Conservation (phyloP, 2,113 vertebrate genomes). For the Jacana jacana region DNA sequence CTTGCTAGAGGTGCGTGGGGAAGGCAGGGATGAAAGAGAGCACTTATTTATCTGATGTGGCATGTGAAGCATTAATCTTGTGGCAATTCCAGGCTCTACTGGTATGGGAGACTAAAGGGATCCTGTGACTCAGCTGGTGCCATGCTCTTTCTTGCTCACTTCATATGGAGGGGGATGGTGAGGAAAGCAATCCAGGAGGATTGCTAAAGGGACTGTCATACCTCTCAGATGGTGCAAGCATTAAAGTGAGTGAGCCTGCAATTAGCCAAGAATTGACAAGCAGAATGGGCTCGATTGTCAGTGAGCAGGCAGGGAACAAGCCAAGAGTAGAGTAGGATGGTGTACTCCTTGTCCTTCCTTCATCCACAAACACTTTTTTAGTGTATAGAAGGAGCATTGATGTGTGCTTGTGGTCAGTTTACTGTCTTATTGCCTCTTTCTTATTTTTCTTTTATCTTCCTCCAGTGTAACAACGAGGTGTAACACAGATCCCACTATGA, state of each 20-base stretch:
- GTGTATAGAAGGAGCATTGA: background rate
- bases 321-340: background rate
- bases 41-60: background rate
- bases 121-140: constrained; percentile 28
- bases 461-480: background rate
- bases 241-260: background rate
- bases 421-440: background rate
- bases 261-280: background rate
- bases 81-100: background rate
- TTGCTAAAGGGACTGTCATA: background rate
- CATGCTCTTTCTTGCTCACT: background rate
- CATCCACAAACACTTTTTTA: background rate
- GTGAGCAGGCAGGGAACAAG: background rate
- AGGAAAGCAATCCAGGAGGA: background rate
- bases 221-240: background rate
- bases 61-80: background rate
- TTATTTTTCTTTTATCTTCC: background rate
- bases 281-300: background rate
- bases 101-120: background rate
- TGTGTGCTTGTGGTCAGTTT: background rate
- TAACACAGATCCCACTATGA: background rate
- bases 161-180: background rate
- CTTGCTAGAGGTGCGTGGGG: background rate
- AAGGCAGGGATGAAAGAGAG: background rate
- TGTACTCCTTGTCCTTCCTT: background rate